Conservation (phyloP, 2,797 vertebrate species). For the Chanos chanos region DNA sequence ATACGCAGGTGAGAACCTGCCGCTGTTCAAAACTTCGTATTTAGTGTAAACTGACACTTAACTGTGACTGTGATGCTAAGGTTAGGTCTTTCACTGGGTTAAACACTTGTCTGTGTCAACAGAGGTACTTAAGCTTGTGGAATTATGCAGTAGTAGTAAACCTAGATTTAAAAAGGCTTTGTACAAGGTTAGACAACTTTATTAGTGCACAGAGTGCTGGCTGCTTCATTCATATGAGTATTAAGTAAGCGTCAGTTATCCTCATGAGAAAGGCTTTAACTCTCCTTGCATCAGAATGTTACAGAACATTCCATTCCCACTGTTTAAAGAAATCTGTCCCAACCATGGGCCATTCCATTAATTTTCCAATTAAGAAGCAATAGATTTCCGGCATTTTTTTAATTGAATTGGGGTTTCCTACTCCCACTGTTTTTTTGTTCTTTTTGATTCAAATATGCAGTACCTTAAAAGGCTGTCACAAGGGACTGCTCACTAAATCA, state of each 20-base stretch:
- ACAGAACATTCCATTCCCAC: not conserved
- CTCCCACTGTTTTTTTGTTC: constrained; percentile 21
- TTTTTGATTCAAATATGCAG: constrained; percentile 21
- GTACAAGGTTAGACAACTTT: constrained; percentile 13
- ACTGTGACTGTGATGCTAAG: constrained; percentile 3
- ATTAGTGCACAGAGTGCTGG: constrained; percentile 15
- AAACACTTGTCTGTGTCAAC: not conserved
- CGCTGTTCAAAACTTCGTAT: too few relatives aligned
- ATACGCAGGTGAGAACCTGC: not conserved
- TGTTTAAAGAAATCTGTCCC: not conserved
- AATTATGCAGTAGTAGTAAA: constrained; percentile 13
- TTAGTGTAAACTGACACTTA: not conserved
- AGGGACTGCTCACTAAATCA: not conserved
- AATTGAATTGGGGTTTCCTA: constrained; percentile 31
- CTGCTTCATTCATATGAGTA: not conserved
- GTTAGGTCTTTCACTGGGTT: not conserved
- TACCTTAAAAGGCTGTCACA: constrained; percentile 9
- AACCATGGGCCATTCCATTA: not conserved
- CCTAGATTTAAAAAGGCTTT: constrained; percentile 33
- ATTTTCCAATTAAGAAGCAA: constrained; percentile 13
- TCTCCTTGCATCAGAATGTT: constrained; percentile 2
- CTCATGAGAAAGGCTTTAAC: constrained; percentile 14
- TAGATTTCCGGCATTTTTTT: constrained; percentile 9
- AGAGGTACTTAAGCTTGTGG: constrained; percentile 11
- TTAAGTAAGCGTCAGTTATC: not conserved